phyloP scores from a whole-genome alignment of 1,140 invertebrate genomes.

The Euwallacea fornicatus region DNA sequence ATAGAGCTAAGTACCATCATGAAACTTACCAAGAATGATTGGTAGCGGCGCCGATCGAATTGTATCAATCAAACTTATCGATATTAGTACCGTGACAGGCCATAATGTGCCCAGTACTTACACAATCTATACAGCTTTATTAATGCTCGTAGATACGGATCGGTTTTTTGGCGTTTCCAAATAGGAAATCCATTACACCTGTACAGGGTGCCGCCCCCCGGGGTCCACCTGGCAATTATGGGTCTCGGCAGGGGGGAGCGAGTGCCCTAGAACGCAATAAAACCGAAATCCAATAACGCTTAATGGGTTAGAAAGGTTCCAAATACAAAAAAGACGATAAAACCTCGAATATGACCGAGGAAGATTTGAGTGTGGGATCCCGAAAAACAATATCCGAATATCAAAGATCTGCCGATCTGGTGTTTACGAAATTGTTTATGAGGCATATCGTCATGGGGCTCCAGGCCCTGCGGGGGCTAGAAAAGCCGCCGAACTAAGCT shows the following conservation, averaged over 20 bases:
- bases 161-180: slow-evolving; percentile 35
- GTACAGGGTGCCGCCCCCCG: slow-evolving; percentile 41
- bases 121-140: slow-evolving; percentile 38
- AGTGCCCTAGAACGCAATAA: background rate
- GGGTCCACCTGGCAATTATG: slow-evolving; percentile 40
- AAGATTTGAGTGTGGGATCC: too few relatives aligned
- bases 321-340: background rate
- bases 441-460: slow-evolving; percentile 7
- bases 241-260: slow-evolving; percentile 31
- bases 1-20: background rate
- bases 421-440: slow-evolving; percentile 29
- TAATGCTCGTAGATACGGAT: slow-evolving; percentile 39
- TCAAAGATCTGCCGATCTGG: slow-evolving; percentile 23
- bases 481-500: slow-evolving; percentile 7
- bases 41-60: slow-evolving; percentile 19
- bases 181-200: slow-evolving; percentile 46
- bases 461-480: slow-evolving; percentile 1
- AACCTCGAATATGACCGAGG: too few relatives aligned
- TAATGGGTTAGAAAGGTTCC: slow-evolving; percentile 1
- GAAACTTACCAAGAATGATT: background rate
- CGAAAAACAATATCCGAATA: slow-evolving; percentile 1
- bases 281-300: slow-evolving; percentile 3
- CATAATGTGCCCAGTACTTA: slow-evolving; percentile 18
- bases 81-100: slow-evolving; percentile 34
- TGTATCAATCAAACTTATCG: background rate